Conservation (phyloP, 2,888 invertebrate species). For the Eurytoma californica region DNA sequence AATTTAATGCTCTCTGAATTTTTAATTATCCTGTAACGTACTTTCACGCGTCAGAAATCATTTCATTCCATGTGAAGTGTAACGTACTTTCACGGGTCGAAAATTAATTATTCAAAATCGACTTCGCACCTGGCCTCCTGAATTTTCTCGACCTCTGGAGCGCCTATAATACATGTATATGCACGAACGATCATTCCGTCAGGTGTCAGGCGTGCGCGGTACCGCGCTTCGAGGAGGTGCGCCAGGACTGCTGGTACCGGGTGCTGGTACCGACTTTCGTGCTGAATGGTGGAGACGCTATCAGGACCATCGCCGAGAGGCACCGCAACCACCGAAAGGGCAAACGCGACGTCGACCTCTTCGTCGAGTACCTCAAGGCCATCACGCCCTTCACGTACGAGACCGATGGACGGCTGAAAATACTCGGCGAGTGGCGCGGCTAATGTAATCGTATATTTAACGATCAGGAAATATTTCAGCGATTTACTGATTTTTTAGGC, state of each 20-base stretch:
- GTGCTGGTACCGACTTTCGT: constrained; percentile 77
- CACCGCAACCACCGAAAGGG: constrained; percentile 76
- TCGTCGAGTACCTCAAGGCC: constrained; percentile 17
- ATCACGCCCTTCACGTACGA: constrained; percentile 43
- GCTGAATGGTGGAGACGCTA: constrained; percentile 83
- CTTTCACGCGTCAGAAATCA: too few relatives aligned
- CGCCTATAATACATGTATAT: too few relatives aligned
- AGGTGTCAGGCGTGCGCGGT: constrained; percentile 81
- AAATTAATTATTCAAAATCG: too few relatives aligned
- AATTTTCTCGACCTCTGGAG: too few relatives aligned
- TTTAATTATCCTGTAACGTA: too few relatives aligned
- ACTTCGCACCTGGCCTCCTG: too few relatives aligned
- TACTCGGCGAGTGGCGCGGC: constrained; percentile 35
- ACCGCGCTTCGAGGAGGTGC: constrained; percentile 80
- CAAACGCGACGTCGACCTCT: constrained; percentile 77
- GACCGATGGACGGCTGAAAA: not conserved
- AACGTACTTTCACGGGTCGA: not conserved
- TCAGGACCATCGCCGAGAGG: constrained; percentile 76
- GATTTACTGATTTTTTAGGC: too few relatives aligned
- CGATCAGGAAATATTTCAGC: not conserved
- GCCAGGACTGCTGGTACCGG: constrained; percentile 78
- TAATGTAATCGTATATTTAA: not conserved
- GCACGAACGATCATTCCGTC: not conserved
- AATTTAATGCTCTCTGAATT: too few relatives aligned
- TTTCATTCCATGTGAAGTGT: too few relatives aligned